Base-by-base conservation (phyloP, 2,113 vertebrate species). In the Nannobrachium achirus region DNA sequence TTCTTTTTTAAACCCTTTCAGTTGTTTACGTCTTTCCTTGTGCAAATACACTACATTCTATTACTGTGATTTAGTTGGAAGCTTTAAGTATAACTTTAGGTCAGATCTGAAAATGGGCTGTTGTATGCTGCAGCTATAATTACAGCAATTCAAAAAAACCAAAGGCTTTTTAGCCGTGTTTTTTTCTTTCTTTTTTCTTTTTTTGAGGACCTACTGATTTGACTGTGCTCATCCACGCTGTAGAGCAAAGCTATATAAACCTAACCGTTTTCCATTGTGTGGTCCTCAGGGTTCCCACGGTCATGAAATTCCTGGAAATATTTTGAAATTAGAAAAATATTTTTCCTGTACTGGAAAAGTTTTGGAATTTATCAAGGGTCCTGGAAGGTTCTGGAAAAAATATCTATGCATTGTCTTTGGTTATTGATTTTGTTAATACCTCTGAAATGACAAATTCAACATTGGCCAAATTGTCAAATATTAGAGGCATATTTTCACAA, bases 201-300 rank as follows among this genome's bases (percentile, higher is more conserved):
- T n/a, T 48, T 68, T n/a, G 20, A 52, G 16, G 70, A 50, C 48
- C 20, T 10, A 15, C 20, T 52, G 49, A 5, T 71, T 75, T 20
- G 20, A 74, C 73, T 87, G 71, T 77, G n/a, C n/a, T n/a, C n/a
- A n/a, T 78, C 78, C 14, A 13, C 46, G 63, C 79, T 76, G 75
- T 65, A 80, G 74, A 70, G 78, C 56, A 41, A 13, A 44, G 56
- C 61, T 45, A 33, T 33, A 33, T 1, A 48, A 18, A 41, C 0
- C 0, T 44, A n/a, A 55, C n/a, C 67, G 45, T 38, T 63, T 75
- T 78, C 76, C 74, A 71, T 57, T 83, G 84, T 85, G 82, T 86
- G 81, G 83, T 79, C 82, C 78, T 73, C n/a, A n/a, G n/a, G n/a
- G n/a, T n/a, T n/a, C n/a, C n/a, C n/a, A n/a, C n/a, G n/a, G n/a